A percentile compares a stretch with the other conserved stretches of the same genome.
Evolutionary conservation across 2,888 invertebrate species (phyloP).

Genomic region (Drosophila stalkeri): DNA sequence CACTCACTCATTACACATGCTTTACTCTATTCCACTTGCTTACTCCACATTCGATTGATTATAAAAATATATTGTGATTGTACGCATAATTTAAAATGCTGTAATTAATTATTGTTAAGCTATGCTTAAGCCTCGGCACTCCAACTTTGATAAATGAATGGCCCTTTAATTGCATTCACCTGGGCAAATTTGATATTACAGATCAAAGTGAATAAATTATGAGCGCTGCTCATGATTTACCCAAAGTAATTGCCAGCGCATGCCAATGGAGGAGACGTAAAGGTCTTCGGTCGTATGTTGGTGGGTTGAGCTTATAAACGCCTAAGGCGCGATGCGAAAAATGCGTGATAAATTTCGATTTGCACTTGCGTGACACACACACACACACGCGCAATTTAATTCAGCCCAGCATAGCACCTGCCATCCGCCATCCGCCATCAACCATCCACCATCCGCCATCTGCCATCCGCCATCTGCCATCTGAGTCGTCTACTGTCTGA

Average conservation of each 20-base stretch:
- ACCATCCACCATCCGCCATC: neutral
- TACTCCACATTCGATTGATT: neutral
- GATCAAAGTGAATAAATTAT: constrained; percentile 40
- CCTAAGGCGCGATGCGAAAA: constrained; percentile 22
- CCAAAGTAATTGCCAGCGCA: constrained; percentile 36
- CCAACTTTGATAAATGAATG: constrained; percentile 2
- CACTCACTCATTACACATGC: too few species aligned
- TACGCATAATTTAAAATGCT: neutral
- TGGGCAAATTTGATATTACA: constrained; percentile 31
- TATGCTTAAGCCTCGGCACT: neutral
- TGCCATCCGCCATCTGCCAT: neutral
- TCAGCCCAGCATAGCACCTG: neutral
- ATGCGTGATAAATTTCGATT: constrained; percentile 54
- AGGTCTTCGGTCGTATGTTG: neutral
- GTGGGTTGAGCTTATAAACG: constrained; percentile 4
- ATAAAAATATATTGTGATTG: neutral
- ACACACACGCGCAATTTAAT: constrained; percentile 3
- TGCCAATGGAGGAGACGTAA: constrained; percentile 14
- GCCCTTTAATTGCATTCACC: constrained; percentile 12
- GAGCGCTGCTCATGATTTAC: constrained; percentile 40
- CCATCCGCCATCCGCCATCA: constrained; percentile 10
- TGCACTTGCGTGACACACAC: constrained; percentile 34
- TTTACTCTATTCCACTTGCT: neutral
- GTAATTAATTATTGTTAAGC: constrained; percentile 8
- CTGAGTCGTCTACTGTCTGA: constrained; percentile 1